Conservation (phyloP, 1,140 invertebrate species). For the Parasteatoda tepidariorum region DNA sequence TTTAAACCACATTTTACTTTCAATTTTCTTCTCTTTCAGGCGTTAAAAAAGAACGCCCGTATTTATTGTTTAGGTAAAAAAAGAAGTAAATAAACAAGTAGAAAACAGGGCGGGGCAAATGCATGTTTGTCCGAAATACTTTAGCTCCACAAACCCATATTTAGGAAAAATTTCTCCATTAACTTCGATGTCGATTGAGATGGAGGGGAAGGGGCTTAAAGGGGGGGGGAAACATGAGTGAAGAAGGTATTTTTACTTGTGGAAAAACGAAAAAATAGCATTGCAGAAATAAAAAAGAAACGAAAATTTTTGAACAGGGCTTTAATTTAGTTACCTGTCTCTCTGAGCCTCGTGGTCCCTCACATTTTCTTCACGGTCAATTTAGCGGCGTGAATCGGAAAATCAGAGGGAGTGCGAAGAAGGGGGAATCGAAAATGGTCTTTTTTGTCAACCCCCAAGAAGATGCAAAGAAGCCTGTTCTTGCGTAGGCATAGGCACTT, state of each 20-base stretch:
- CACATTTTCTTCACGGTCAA: slow-evolving; percentile 55
- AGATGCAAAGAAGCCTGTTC: slow-evolving; percentile 4
- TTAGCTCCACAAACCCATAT: not conserved
- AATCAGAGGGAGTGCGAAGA: slow-evolving; percentile 5
- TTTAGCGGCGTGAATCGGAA: slow-evolving; percentile 54
- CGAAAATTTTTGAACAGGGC: not conserved
- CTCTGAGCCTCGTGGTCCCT: not conserved
- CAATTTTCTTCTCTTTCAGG: too few relatives aligned
- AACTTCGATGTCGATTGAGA: not conserved
- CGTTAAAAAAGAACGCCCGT: too few relatives aligned
- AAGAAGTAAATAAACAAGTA: too few relatives aligned
- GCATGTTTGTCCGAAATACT: not conserved
- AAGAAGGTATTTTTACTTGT: not conserved
- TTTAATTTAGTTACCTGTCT: slow-evolving; percentile 56
- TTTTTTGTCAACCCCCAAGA: slow-evolving; percentile 28
- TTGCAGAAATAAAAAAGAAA: not conserved
- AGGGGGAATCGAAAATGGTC: slow-evolving; percentile 1
- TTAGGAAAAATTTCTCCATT: not conserved
- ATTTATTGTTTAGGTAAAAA: too few relatives aligned
- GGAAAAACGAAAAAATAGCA: not conserved
- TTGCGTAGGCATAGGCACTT: slow-evolving; percentile 48
- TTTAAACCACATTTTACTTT: too few relatives aligned
- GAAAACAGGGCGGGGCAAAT: not conserved
- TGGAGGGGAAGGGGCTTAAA: too few relatives aligned
- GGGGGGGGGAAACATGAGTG: not conserved